Percentiles rank a stretch among this genome's conserved stretches.
Conservation (phyloP, 2,797 vertebrate genomes). For the Chloroceryle inda region DNA sequence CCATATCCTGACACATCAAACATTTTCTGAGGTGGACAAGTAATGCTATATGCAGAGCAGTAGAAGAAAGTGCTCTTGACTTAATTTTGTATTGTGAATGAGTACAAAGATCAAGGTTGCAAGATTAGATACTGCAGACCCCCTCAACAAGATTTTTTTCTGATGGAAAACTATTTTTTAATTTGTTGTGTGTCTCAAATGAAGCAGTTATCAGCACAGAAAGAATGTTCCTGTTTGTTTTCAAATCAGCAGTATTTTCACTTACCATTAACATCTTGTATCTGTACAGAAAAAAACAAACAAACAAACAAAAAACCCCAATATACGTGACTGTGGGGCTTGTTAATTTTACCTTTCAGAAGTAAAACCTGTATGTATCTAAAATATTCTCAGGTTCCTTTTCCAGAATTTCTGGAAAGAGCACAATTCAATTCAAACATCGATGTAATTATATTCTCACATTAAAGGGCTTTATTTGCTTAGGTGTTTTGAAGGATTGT, state of each 20-base stretch:
- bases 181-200: neutral
- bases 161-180: neutral
- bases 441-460: neutral
- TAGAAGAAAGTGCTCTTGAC: neutral
- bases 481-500: neutral
- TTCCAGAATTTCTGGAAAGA: neutral
- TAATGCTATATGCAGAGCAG: neutral
- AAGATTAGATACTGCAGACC: neutral
- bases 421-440: neutral
- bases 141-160: neutral
- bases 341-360: neutral
- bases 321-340: neutral
- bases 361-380: neutral
- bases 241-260: neutral
- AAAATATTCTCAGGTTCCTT: neutral
- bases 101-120: rapidly evolving
- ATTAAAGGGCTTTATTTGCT: neutral
- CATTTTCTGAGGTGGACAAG: neutral
- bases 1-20: neutral
- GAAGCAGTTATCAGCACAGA: neutral
- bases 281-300: neutral
- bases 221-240: neutral
- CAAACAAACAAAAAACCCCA: neutral
- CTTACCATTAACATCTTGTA: neutral
- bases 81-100: neutral